Base-by-base conservation (phyloP, 2,797 vertebrate genomes). In the Hemibagrus guttatus region DNA sequence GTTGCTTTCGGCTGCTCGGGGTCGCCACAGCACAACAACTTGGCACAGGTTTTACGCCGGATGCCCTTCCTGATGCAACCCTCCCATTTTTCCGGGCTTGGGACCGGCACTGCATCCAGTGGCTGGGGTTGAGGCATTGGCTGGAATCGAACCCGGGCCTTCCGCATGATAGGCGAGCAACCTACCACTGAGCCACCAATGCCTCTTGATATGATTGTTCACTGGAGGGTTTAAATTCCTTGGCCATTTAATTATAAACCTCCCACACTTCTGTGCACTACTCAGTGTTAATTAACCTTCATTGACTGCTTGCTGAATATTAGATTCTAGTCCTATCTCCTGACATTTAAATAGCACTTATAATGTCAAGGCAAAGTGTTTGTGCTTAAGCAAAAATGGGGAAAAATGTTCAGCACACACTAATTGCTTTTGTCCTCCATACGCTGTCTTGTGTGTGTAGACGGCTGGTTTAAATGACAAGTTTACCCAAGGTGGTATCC, bases 221-320 rank as follows among this genome's bases (percentile, higher is more conserved):
- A 63, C 75, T 68, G 54, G 59, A 80, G 59, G 26, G 81, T 68
- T 84, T 71, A 72, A 86, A 85, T 89, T 89, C 28, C 76, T 87
- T 89, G 81, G 84, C 76, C 87, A 68, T 90, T 90, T 92, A 90
- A 90, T 91, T 89, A 89, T 89, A 76, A 89, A 86, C 42, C 78
- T 82, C 87, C 54, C 35, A 76, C 78, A 84, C 71, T 80, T 84
- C 86, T 59, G 84, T 89, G 90, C 87, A 86, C 90, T 92, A 90
- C 92, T 94, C 92, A 91, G 91, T 94, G 93, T 94, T 95, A 95
- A 96, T 96, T 95, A 95, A 95, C 94, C 94, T 95, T 95, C 93
- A 94, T 94, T 94, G 92, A 93, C 94, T 94, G 91, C 92, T 92
- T 92, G 91, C 91, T 85, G 90, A 91, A 91, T 93, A 91, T 90